A percentile compares a stretch with the other conserved stretches of the same genome.
phyloP scores from a whole-genome alignment of 2,888 invertebrate species.

The Muschampia staudingeri region DNA sequence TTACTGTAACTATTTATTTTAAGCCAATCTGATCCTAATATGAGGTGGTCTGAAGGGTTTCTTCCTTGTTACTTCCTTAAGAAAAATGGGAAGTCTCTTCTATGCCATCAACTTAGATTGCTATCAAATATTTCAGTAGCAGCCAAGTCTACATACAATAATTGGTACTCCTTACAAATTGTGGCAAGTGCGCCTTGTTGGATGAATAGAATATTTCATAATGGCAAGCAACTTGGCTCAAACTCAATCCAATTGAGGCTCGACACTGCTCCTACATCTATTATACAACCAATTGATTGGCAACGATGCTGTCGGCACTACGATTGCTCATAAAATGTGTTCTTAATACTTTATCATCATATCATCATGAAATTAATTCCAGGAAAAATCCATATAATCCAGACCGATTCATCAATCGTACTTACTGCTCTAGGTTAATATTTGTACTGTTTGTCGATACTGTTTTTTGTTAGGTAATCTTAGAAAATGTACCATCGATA shows the following conservation, averaged over 20 bases:
- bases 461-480: no score
- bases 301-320: constrained; percentile 6
- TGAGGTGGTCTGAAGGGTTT: no score
- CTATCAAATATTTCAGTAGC: not conserved
- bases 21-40: no score
- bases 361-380: not conserved
- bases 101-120: no score
- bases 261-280: constrained; percentile 41
- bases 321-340: not conserved
- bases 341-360: not conserved
- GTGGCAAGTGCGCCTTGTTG: constrained; percentile 80
- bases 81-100: not conserved
- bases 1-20: no score
- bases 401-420: not conserved
- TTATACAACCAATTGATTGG: constrained; percentile 40
- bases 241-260: constrained; percentile 67
- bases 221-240: constrained; percentile 78
- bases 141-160: constrained; percentile 72
- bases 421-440: no score
- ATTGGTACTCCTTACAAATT: constrained; percentile 76
- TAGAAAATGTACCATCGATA: no score
- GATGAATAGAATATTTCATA: constrained; percentile 85
- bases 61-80: not conserved
- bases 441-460: no score
- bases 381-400: not conserved